Base-by-base conservation (phyloP, 2,113 vertebrate species). In the Macquaria australasica region DNA sequence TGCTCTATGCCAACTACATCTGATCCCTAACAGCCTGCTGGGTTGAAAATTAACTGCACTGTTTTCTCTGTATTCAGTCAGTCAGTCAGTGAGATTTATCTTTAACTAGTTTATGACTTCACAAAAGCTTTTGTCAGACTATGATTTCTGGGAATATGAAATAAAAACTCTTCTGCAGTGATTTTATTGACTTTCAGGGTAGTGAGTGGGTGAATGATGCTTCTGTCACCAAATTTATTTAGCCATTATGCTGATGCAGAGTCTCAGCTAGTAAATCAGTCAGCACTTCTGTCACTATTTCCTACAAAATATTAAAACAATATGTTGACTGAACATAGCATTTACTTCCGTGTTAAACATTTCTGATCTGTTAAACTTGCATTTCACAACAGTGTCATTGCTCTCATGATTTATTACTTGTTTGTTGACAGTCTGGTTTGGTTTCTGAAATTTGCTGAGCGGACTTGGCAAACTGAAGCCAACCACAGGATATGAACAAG, bases 21-120 rank as follows among this genome's bases (percentile, higher is more conserved):
- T 41, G 60, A 41, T 43, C 25, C 31, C 67, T 5, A 16, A 66
- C 39, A 34, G 39, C 16, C 18, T 20, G 39, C 23, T 60, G 31
- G 23, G 66, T 53, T 63, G 5, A 34, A 43, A 66, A 59, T 77
- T 11, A 66, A 41, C 31, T 34, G 39, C 39, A 39, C 41, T 34
- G 23, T 45, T 21, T 75, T 31, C 34, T 69, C 48, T 68, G 18
- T 53, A 56, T 48, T 66, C 21, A 56, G 9, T 75, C 73, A 56
- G 9, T 75, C 73, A 21, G 15, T 77, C 63, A 34, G 0, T 15
- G 43, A n/a, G 28, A 73, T 77, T 83, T 34, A 67, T 86, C 66
- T 41, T 45, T 2, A 63, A 48, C 21, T 43, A 7, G 34, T 83
- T 87, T 75, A 77, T 68, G n/a, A 59, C 31, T 43, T 69, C 39